Conservation (phyloP, 1,140 invertebrate genomes). For the Penaeus vannamei region DNA sequence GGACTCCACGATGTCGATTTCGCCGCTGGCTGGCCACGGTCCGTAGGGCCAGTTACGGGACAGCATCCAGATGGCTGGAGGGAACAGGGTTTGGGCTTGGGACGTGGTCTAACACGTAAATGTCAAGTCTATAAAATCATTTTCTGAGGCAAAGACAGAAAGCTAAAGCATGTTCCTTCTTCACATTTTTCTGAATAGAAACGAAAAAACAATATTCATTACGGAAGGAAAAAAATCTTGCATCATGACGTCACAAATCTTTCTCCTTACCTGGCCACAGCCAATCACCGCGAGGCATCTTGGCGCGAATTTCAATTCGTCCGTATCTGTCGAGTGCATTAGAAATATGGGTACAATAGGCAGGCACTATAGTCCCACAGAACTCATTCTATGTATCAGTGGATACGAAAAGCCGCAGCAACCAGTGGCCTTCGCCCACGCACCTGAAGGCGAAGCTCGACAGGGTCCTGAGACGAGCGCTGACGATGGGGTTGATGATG, state of each 20-base stretch:
- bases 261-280: no score
- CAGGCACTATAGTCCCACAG: no score
- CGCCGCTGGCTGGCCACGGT: conserved; percentile 69
- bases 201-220: no score
- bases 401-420: no score
- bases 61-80: conserved; percentile 70
- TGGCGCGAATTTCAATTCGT: conserved; percentile 38
- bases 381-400: no score
- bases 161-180: no score
- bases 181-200: no score
- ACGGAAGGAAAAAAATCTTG: no score
- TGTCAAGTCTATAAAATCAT: no score
- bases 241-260: no score
- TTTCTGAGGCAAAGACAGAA: no score
- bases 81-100: conserved; percentile 71
- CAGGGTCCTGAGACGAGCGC: conserved; percentile 80
- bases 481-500: conserved; percentile 76
- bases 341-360: conserved; percentile 74
- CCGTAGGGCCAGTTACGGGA: conserved; percentile 71
- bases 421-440: background rate
- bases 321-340: conserved; percentile 72
- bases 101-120: no score
- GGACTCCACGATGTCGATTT: conserved; percentile 75
- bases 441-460: conserved; percentile 80
- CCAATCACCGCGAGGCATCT: conserved; percentile 69